Base-by-base conservation (phyloP, 2,113 vertebrate species). In the Candoia aspera region DNA sequence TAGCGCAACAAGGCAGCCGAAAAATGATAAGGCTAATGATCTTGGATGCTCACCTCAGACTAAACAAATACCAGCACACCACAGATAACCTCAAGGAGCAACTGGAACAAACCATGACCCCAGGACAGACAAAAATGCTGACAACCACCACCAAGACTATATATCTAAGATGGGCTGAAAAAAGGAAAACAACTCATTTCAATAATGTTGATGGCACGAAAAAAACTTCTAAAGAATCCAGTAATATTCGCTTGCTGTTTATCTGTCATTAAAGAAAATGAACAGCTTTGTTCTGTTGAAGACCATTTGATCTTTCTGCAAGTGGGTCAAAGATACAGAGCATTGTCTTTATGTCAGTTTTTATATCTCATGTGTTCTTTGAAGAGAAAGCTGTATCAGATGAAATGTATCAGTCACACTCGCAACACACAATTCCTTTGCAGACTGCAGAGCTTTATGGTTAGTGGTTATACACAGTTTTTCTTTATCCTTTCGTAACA, bases 391-490 rank as follows among this genome's bases (percentile, higher is more conserved):
- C 33, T 37, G 6, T 9, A 88, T 46, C 29, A 21, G 24, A 58
- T 55, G 29, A 87, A 87, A 87, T 87, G 19, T 57, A 59, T 87
- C 86, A 59, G 23, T 86, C 54, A 86, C 49, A 58, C 54, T 57
- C 58, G 60, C 29, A 42, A 46, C 59, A 24, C 86, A 33, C 9
- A 60, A 23, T 23, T 60, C 33, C n/a, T 46, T 68, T 13, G 4
- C n/a, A 29, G 15, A 24, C 64, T 68, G 11, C 10, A 87, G n/a
- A 90, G 92, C 84, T 79, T 87, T 95, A 29, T 55, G 13, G 10
- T 91, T 87, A 88, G 26, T 92, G 84, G 55, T 17, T 73, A 55
- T 3, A 2, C 8, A 90, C 13, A 33, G 93, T 91, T 8, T 93
- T 92, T 13, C 54, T 58, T 92, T 92, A 12, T 46, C 73, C 64